A percentile compares a stretch with the other conserved stretches of the same genome.
Conservation (phyloP, 2,888 invertebrate genomes). For the Clusia tigrina region DNA sequence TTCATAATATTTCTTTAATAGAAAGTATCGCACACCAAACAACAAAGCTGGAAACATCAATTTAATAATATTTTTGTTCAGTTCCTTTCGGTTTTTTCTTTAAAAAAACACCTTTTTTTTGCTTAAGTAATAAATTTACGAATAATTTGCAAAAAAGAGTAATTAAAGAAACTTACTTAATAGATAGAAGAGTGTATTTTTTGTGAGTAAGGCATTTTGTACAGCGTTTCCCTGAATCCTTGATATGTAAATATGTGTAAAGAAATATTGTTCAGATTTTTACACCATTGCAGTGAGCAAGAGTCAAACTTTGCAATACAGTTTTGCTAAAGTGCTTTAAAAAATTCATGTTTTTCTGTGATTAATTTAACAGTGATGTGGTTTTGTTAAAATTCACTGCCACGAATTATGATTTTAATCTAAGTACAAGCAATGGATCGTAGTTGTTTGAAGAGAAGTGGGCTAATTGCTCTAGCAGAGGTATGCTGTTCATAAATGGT, state of each 20-base stretch:
- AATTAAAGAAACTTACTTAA: conserved; percentile 21
- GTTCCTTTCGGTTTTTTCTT: too few species aligned
- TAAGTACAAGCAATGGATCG: too few species aligned
- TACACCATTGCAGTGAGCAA: conserved; percentile 36
- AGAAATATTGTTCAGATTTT: conserved; percentile 31
- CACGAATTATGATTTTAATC: too few species aligned
- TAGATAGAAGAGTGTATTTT: conserved; percentile 2
- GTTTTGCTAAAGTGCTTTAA: conserved; percentile 23
- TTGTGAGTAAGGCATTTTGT: conserved; percentile 32
- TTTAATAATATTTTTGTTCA: conserved; percentile 21
- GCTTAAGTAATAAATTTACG: too few species aligned
- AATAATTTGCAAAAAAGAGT: too few species aligned
- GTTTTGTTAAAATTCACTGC: too few species aligned
- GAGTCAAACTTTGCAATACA: background rate
- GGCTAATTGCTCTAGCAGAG: too few species aligned
- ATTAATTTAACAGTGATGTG: too few species aligned
- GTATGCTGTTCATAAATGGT: too few species aligned
- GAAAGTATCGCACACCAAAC: conserved; percentile 36
- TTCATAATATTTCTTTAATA: conserved; percentile 21
- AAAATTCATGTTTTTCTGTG: too few species aligned
- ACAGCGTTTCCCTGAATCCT: conserved; percentile 30
- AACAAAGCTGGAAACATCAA: conserved; percentile 35
- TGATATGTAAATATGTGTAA: conserved; percentile 10
- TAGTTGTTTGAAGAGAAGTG: too few species aligned
- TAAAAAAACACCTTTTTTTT: too few species aligned